Conservation (phyloP, 2,113 vertebrate species). For the Sander vitreus region DNA sequence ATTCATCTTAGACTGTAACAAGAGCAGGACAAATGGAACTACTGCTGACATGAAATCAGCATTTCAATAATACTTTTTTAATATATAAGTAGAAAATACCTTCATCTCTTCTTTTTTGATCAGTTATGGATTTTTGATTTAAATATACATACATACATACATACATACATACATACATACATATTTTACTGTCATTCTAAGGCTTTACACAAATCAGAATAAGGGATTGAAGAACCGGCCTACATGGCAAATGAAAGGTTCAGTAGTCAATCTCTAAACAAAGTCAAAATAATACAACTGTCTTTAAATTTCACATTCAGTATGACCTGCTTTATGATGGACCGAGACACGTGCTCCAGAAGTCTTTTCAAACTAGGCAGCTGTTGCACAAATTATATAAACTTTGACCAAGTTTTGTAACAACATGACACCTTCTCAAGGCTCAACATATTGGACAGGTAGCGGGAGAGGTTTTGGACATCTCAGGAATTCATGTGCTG, state of each 20-base stretch:
- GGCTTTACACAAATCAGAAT: background rate
- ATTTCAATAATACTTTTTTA: background rate
- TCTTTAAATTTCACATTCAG: constrained; percentile 41
- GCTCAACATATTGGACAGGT: background rate
- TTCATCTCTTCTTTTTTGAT: background rate
- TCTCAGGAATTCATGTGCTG: background rate
- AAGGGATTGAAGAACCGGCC: background rate
- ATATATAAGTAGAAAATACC: background rate
- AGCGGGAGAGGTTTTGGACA: background rate
- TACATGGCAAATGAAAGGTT: background rate
- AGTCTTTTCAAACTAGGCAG: constrained; percentile 14
- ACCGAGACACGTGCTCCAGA: constrained; percentile 16
- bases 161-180: background rate
- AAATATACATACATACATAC: background rate
- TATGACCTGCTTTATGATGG: constrained; percentile 49
- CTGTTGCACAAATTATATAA: constrained; percentile 26
- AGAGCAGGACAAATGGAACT: background rate
- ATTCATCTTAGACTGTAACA: background rate
- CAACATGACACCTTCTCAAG: background rate
- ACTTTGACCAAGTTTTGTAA: constrained; percentile 18
- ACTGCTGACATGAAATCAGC: background rate
- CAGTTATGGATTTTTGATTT: background rate
- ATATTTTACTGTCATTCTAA: background rate
- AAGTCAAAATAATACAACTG: constrained; percentile 27
- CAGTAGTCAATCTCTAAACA: background rate